Evolutionary conservation across 2,113 vertebrate species (phyloP).

Genomic region (Thomomys bottae): DNA sequence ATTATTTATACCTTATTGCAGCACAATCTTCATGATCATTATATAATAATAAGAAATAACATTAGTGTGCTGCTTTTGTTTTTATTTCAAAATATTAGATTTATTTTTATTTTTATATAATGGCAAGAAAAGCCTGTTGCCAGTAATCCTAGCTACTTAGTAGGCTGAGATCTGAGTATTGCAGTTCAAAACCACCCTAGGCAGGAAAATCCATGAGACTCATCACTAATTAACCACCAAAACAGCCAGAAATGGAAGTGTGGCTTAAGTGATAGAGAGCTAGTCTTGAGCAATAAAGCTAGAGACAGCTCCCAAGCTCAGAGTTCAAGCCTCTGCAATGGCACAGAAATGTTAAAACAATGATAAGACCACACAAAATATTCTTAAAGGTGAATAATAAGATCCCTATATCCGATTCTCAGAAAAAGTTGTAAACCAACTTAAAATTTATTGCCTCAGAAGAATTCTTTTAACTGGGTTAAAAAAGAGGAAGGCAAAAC

Average conservation of each 20-base stretch:
- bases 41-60: conserved; percentile 14
- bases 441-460: conserved; percentile 80
- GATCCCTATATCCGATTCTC: conserved; percentile 58
- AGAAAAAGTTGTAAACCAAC: conserved; percentile 76
- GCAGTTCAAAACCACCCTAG: no score
- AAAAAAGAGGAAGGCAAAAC: conserved; percentile 63
- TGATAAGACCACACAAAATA: conserved; percentile 7
- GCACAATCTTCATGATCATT: neutral
- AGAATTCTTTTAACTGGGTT: conserved; percentile 79
- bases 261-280: no score
- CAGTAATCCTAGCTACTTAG: no score
- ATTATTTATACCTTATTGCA: neutral
- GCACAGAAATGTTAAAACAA: neutral
- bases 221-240: no score
- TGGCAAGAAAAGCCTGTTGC: no score
- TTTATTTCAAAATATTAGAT: neutral
- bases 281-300: no score
- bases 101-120: no score
- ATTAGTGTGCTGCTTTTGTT: conserved; percentile 26
- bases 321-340: no score
- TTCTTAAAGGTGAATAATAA: conserved; percentile 70
- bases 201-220: no score
- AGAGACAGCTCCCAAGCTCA: no score
- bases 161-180: no score
- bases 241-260: no score